Base-by-base conservation (phyloP, 1,140 invertebrate genomes). In the Caerostris extrusa region DNA sequence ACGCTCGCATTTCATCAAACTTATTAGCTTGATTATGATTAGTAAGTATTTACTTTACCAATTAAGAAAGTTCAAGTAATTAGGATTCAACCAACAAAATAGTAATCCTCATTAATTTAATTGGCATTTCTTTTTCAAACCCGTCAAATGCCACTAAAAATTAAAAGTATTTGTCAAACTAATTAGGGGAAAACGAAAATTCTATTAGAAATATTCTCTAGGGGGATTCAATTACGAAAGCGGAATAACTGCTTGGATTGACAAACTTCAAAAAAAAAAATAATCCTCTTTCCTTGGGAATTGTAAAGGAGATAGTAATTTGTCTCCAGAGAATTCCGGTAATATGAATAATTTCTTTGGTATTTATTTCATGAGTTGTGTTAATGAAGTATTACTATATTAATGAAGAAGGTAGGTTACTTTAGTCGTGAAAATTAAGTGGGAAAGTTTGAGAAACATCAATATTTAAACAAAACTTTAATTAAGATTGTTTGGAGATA, bases 81-180 rank as follows among this genome's bases (percentile, higher is more conserved):
- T 77, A 77, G 50, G 34, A 50, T 77, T 12, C 10, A 34, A 7
- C 14, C 61, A 67, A 67, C 61, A 50, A 50, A 77, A 77, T 77
- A 50, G 19, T 50, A 77, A 77, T 77, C 53, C 34, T 34, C 12
- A 12, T 77, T 53, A 77, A 12, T 50, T 12, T 77, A 77, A 77
- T 77, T 77, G 19, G 10, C 34, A 34, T 50, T 77, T 50, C 14
- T 77, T 77, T 50, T 77, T 12, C 8, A 12, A 12, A 50, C 53
- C 50, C 71, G 10, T 77, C 71, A 14, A 77, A 77, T 77, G 34
- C 50, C 34, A 50, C 34, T 53, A 77, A 77, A 77, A 77, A 77
- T 77, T 77, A 77, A 77, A 77, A 77, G 71, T 77, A 53, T 50
- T 77, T 77, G 71, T 77, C 5, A 53, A 77, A 50, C 71, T 77